Conservation (phyloP, 2,888 invertebrate species). For the Halocaridina rubra region DNA sequence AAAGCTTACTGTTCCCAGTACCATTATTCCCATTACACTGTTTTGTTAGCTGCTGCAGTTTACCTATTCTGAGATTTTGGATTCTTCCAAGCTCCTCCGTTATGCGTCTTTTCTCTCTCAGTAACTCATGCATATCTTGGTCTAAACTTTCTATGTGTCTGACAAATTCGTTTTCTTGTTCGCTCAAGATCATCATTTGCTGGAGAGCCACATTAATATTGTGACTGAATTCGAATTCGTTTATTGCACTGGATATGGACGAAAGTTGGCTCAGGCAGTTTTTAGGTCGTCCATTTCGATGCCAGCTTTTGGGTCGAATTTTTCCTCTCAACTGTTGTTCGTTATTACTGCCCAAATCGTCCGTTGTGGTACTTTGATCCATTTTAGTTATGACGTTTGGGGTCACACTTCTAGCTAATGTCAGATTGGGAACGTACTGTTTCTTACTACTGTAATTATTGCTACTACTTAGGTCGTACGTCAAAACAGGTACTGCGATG, state of each 20-base stretch:
- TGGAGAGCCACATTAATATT: slow-evolving; percentile 35
- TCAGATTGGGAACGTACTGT: slow-evolving; percentile 46
- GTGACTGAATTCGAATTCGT: slow-evolving; percentile 39
- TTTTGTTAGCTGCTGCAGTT: slow-evolving; percentile 37
- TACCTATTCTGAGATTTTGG: slow-evolving; percentile 33
- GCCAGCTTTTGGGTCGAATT: slow-evolving; percentile 40
- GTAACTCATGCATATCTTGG: slow-evolving; percentile 31
- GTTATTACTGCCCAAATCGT: slow-evolving; percentile 22
- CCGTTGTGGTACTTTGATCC: slow-evolving; percentile 55
- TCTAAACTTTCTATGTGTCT: slow-evolving; percentile 42
- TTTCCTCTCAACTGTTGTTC: slow-evolving; percentile 39
- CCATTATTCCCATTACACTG: slow-evolving; percentile 11
- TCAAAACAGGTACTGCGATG: neutral
- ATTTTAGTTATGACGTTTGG: slow-evolving; percentile 34
- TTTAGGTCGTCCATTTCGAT: slow-evolving; percentile 37
- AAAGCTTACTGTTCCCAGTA: neutral
- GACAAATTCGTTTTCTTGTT: slow-evolving; percentile 46
- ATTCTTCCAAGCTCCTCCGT: slow-evolving; percentile 40
- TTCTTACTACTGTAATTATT: slow-evolving; percentile 5
- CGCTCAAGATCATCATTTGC: slow-evolving; percentile 50
- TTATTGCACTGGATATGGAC: slow-evolving; percentile 37
- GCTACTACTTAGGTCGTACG: neutral
- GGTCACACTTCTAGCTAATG: slow-evolving; percentile 48
- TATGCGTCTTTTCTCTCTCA: slow-evolving; percentile 41
- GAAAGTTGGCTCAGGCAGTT: slow-evolving; percentile 34